Evolutionary conservation across 2,888 invertebrate genomes (phyloP).

Genomic region (Melanchra persicariae): DNA sequence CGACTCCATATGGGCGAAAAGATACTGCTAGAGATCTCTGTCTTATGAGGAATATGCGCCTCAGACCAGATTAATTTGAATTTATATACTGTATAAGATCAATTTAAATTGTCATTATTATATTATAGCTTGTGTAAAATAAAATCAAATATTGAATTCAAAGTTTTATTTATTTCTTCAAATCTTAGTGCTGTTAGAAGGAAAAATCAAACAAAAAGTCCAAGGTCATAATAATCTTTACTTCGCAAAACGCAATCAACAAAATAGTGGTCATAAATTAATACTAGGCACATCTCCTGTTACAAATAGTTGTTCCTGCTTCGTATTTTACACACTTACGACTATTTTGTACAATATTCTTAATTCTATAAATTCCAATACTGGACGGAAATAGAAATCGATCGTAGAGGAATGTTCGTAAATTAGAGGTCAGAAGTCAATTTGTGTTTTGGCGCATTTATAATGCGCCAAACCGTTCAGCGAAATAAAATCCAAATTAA

Average conservation of each 20-base stretch:
- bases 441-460: slow-evolving; percentile 5
- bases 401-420: slow-evolving; percentile 2
- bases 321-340: slow-evolving; percentile 65
- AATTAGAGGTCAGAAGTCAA: slow-evolving; percentile 14
- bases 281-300: slow-evolving; percentile 69
- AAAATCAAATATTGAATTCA: slow-evolving; percentile 34
- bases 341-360: slow-evolving; percentile 71
- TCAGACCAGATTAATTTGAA: slow-evolving; percentile 88
- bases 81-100: slow-evolving; percentile 14
- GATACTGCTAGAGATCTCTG: slow-evolving; percentile 97
- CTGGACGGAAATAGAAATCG: slow-evolving; percentile 38
- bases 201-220: slow-evolving; percentile 61
- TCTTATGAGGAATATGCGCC: slow-evolving; percentile 95
- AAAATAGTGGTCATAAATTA: slow-evolving; percentile 80
- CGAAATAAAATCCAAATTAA: not conserved
- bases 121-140: slow-evolving; percentile 43
- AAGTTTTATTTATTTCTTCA: slow-evolving; percentile 30
- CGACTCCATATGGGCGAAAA: slow-evolving; percentile 94
- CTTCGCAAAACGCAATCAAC: slow-evolving; percentile 80
- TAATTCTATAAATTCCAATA: slow-evolving; percentile 53
- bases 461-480: not conserved
- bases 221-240: slow-evolving; percentile 75
- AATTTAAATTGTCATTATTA: slow-evolving; percentile 12
- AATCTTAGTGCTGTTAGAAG: not conserved
- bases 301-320: slow-evolving; percentile 63